Evolutionary conservation across 2,797 vertebrate genomes (phyloP).

Genomic region (Diceros bicornis): DNA sequence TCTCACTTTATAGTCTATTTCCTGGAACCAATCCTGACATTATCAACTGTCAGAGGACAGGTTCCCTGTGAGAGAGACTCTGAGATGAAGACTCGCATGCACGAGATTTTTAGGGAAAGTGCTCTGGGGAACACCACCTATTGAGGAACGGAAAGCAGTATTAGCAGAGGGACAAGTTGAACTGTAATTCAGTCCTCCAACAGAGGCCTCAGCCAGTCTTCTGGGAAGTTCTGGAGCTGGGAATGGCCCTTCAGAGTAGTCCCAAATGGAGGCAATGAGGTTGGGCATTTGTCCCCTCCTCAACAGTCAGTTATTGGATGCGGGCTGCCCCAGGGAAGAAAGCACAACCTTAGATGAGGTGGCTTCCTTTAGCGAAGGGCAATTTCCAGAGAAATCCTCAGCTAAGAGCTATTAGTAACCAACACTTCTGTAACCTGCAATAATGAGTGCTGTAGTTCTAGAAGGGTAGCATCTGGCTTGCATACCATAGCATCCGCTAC

Average conservation of each 20-base stretch:
- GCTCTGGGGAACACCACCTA: neutral
- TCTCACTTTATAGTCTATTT: conserved; percentile 14
- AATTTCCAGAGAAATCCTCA: neutral
- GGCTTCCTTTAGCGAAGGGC: neutral
- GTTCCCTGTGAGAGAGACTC: neutral
- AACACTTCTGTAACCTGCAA: neutral
- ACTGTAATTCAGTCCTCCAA: neutral
- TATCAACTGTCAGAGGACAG: neutral
- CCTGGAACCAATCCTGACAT: neutral
- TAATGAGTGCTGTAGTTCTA: neutral
- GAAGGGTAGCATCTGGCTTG: neutral
- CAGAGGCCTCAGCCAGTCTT: neutral
- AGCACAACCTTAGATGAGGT: neutral
- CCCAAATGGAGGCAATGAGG: neutral
- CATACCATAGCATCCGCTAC: neutral
- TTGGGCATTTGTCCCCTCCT: neutral
- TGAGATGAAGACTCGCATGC: neutral
- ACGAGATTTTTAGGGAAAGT: neutral
- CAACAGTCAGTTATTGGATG: neutral
- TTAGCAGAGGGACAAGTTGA: neutral
- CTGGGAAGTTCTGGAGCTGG: neutral
- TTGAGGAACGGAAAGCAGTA: neutral
- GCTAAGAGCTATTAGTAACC: neutral
- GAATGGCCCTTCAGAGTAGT: neutral
- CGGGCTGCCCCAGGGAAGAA: neutral